A percentile compares a stretch with the other conserved stretches of the same genome.
These are phyloP conservation scores for Protophormia terraenovae DNA, from an alignment of 2,888 invertebrate species.

Conservation along the genomic window DNA sequence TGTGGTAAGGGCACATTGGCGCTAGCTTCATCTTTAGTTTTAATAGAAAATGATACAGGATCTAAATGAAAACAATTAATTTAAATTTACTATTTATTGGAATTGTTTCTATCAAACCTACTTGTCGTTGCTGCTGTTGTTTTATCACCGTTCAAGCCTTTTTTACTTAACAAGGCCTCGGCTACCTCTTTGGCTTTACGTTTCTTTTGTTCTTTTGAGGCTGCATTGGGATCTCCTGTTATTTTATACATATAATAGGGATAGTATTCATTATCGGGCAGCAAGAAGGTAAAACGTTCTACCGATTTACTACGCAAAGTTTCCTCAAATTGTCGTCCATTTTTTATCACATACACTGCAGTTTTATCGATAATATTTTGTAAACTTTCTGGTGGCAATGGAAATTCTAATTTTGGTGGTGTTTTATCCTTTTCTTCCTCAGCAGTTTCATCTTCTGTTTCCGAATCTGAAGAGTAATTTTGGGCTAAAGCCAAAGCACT, in stretches of 20 bases:
- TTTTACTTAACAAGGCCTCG: conserved; percentile 76
- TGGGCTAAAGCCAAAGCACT: conserved; percentile 83
- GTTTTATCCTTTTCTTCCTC: conserved; percentile 55
- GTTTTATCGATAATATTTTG: conserved; percentile 96
- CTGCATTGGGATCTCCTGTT: conserved; percentile 77
- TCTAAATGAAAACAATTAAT: conserved; percentile 78
- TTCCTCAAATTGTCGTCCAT: conserved; percentile 96
- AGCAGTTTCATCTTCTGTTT: conserved; percentile 68
- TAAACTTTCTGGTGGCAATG: conserved; percentile 90
- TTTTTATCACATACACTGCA: conserved; percentile 97
- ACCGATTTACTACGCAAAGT: conserved; percentile 92
- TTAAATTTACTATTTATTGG: background rate
- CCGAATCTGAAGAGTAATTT: conserved; percentile 83
- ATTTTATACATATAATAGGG: conserved; percentile 89
- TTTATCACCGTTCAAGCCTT: conserved; percentile 69
- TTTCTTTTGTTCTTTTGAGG: conserved; percentile 78
- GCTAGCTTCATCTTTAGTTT: conserved; percentile 87
- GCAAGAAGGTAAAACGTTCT: conserved; percentile 92
- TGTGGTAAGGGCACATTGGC: conserved; percentile 86
- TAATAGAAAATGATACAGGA: conserved; percentile 92
- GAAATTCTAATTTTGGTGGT: conserved; percentile 78
- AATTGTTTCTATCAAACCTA: conserved; percentile 28
- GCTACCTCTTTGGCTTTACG: conserved; percentile 78
- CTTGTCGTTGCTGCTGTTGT: conserved; percentile 65
- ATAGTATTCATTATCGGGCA: conserved; percentile 89